A percentile compares a stretch with the other conserved stretches of the same genome.
Evolutionary conservation across 2,797 vertebrate species (phyloP).

Genomic region (Tokudaia tokunoshimensis): DNA sequence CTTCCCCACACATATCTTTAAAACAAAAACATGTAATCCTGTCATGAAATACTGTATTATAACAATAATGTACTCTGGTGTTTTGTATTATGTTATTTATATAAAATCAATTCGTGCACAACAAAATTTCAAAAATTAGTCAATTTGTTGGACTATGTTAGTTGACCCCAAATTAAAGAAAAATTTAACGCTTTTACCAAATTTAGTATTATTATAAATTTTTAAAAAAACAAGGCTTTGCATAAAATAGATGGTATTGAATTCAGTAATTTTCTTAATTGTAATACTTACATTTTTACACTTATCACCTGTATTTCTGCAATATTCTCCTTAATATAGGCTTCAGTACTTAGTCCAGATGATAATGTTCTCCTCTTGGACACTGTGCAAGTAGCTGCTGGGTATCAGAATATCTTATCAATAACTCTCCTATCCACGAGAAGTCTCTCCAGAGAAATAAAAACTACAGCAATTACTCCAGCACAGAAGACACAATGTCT

Average conservation of each 20-base stretch:
- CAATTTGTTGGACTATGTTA: slow-evolving; percentile 9
- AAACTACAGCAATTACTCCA: not conserved
- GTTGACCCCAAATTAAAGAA: slow-evolving; percentile 1
- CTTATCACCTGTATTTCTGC: not conserved
- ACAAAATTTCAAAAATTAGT: slow-evolving; percentile 51
- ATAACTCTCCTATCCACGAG: not conserved
- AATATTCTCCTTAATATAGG: not conserved
- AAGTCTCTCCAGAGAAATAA: not conserved
- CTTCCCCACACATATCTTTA: not conserved
- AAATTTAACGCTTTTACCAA: slow-evolving; percentile 41
- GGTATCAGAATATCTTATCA: not conserved
- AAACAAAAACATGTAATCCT: not conserved
- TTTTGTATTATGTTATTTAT: slow-evolving; percentile 18
- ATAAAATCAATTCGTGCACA: not conserved
- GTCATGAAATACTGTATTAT: slow-evolving; percentile 4
- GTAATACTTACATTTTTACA: not conserved
- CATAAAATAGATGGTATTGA: slow-evolving; percentile 10
- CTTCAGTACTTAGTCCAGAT: not conserved
- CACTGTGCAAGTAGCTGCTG: not conserved
- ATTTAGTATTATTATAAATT: slow-evolving; percentile 42
- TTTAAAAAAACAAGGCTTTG: not conserved
- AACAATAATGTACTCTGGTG: not conserved
- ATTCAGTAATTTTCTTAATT: slow-evolving; percentile 57
- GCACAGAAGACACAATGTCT: not conserved
- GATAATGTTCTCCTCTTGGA: not conserved